Evolutionary conservation across 2,797 vertebrate genomes (phyloP).

Genomic region (Epinephelus coioides): DNA sequence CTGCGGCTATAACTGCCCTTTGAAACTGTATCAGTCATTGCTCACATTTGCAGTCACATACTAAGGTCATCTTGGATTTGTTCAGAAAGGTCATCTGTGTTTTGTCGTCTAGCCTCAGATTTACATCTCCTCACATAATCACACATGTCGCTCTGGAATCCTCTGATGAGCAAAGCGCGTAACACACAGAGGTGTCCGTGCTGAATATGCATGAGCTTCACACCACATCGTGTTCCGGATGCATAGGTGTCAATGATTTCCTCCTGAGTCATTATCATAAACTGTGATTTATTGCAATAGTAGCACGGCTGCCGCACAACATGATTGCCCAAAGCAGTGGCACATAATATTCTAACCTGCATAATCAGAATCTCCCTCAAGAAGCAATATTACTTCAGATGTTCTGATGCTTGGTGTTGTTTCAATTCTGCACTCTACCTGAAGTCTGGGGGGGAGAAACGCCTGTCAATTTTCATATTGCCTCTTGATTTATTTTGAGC

Average conservation of each 20-base stretch:
- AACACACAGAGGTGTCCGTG: constrained; percentile 4
- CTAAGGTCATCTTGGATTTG: constrained; percentile 57
- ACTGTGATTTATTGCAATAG: constrained; percentile 77
- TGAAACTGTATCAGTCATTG: constrained; percentile 40
- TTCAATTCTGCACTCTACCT: constrained; percentile 68
- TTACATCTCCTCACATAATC: constrained; percentile 57
- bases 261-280: constrained; percentile 76
- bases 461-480: constrained; percentile 80
- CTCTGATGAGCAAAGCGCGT: constrained; percentile 21
- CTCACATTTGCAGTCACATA: constrained; percentile 48
- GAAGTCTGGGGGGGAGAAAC: constrained; percentile 68
- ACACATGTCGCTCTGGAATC: constrained; percentile 28
- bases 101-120: constrained; percentile 48
- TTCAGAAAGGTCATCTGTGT: constrained; percentile 63
- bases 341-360: constrained; percentile 71
- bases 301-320: constrained; percentile 43
- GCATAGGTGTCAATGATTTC: constrained; percentile 70
- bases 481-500: constrained; percentile 82
- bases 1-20: constrained; percentile 22
- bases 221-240: constrained; percentile 49
- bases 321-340: constrained; percentile 73
- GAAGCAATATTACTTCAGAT: constrained; percentile 75
- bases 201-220: constrained; percentile 69
- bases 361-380: constrained; percentile 72
- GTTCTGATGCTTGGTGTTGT: constrained; percentile 65